Evolutionary conservation across 2,113 vertebrate genomes (phyloP).

Genomic region (Microtus montanus): DNA sequence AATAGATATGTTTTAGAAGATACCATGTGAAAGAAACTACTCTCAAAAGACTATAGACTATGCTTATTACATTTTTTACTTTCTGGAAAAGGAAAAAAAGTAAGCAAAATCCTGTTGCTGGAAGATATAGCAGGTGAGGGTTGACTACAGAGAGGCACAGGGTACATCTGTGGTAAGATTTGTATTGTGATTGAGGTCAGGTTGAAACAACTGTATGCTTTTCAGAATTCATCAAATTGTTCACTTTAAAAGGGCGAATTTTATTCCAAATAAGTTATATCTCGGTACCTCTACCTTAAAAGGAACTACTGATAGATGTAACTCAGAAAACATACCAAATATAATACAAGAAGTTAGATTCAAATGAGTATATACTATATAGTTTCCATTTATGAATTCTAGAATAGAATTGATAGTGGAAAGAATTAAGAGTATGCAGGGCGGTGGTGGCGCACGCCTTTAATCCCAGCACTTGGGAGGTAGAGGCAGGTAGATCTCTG

Average conservation of each 20-base stretch:
- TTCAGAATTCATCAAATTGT: conserved; percentile 17
- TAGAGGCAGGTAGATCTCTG: too few relatives aligned
- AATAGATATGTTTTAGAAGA: background rate
- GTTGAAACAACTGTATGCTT: background rate
- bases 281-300: conserved; percentile 2
- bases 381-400: conserved; percentile 1
- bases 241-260: conserved; percentile 25
- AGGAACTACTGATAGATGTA: background rate
- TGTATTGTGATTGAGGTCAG: background rate
- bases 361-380: background rate
- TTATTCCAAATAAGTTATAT: conserved; percentile 28
- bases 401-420: background rate
- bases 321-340: background rate
- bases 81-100: conserved; percentile 10
- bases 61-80: conserved; percentile 22
- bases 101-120: background rate
- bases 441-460: too few relatives aligned
- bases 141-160: background rate
- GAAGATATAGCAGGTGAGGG: background rate
- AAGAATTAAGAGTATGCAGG: background rate
- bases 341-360: conserved; percentile 10
- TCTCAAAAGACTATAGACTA: background rate
- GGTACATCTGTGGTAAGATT: background rate
- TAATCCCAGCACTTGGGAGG: too few relatives aligned
- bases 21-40: background rate